These are phyloP conservation scores for Prunella fulvescens DNA, from an alignment of 2,113 vertebrate species.

Conservation along the genomic window DNA sequence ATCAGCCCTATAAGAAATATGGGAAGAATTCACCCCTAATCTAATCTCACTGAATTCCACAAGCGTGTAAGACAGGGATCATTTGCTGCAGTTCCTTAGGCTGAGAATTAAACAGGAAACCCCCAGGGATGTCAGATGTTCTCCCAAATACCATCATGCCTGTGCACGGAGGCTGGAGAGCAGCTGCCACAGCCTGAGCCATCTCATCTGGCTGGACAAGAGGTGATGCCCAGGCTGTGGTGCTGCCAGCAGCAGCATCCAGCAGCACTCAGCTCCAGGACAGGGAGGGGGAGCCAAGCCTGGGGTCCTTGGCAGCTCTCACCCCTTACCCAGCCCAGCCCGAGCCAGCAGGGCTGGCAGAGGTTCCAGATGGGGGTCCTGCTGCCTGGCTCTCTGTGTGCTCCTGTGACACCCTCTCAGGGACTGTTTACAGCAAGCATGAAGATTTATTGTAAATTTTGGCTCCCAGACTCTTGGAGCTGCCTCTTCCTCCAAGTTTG, in stretches of 20 bases:
- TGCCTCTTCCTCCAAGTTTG: slow-evolving; percentile 8
- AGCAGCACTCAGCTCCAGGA: neutral
- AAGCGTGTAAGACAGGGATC: neutral
- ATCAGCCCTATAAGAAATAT: slow-evolving; percentile 39
- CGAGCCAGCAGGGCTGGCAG: neutral
- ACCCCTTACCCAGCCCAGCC: neutral
- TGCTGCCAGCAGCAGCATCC: neutral
- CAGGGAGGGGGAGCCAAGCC: neutral
- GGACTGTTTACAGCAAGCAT: neutral
- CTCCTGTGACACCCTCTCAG: slow-evolving; percentile 17
- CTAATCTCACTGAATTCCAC: slow-evolving; percentile 47
- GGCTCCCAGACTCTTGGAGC: neutral
- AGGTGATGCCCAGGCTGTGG: neutral
- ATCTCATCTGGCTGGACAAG: neutral
- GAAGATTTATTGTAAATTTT: slow-evolving; percentile 40
- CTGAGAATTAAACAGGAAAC: slow-evolving; percentile 15
- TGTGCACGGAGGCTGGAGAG: neutral
- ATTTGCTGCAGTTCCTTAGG: neutral
- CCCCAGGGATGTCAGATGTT: neutral
- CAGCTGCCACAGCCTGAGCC: neutral
- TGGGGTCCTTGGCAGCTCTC: neutral
- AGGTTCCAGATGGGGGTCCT: neutral
- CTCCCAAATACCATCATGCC: neutral
- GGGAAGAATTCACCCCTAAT: slow-evolving; percentile 53
- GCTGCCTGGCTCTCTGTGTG: neutral